Base-by-base conservation (phyloP, 2,888 invertebrate species). In the Ceratothoa steindachneri region DNA sequence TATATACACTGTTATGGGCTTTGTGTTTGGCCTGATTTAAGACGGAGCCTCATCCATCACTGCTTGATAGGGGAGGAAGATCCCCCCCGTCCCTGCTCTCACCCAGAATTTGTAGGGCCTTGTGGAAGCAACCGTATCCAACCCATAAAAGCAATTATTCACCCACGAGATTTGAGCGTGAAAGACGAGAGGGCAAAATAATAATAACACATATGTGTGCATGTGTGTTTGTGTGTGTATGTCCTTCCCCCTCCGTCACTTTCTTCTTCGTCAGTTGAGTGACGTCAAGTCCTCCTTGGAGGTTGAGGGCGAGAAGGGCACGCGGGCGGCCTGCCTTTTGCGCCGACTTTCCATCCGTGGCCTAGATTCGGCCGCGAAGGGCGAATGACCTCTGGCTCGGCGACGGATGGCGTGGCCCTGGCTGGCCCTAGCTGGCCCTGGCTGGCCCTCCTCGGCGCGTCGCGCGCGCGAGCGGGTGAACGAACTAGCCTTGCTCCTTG, bases 401-500 rank as follows among this genome's bases (percentile, higher is more conserved):
- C 60, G 60, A 60, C 19, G 19, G 27, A 60, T 60, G 24, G 60
- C 24, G 60, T 9, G 22, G 12, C 60, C 24, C 60, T n/a, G n/a
- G n/a, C n/a, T n/a, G n/a, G n/a, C n/a, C n/a, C n/a, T n/a, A 9
- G 60, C 27, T 60, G 60, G 60, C 60, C 60, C 60, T 60, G 60
- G 60, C 60, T 24, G 60, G 60, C 60, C n/a, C 60, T n/a, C n/a
- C n/a, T 60, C 60, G 19, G 22, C 12, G 22, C 24, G 60, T 24
- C 60, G n/a, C 60, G n/a, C 60, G 22, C 60, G 24, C 27, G 27
- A 24, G 22, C 22, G 60, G 60, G 60, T 60, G 60, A 60, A 60
- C 24, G 60, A 60, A 60, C 60, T 60, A 60, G 60, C 60, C 60
- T 60, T 60, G 60, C 27, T n/a, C n/a, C n/a, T n/a, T n/a, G n/a